Conservation (phyloP, 2,797 vertebrate species). For the Neosilurus hyrtlii region DNA sequence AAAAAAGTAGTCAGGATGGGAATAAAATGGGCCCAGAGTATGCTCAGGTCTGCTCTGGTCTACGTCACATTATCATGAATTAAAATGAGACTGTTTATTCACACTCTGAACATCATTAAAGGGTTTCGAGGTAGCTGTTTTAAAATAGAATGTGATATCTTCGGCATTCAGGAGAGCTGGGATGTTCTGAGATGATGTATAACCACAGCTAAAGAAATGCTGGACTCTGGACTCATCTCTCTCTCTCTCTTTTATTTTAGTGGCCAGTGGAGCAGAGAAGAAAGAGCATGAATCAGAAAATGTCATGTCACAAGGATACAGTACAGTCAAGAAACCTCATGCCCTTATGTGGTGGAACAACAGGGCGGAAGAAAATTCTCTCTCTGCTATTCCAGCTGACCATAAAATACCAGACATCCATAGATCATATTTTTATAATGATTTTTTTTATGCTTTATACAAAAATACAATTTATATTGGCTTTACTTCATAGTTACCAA, state of each 20-base stretch:
- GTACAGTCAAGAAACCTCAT: neutral
- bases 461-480: neutral
- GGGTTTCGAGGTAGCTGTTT: neutral
- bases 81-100: neutral
- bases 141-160: conserved; percentile 1
- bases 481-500: neutral
- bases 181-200: neutral
- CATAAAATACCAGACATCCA: neutral
- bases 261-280: conserved; percentile 15
- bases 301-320: conserved; percentile 5
- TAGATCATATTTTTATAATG: neutral
- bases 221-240: neutral
- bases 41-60: neutral
- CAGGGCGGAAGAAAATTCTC: neutral
- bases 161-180: conserved; percentile 6
- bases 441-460: neutral
- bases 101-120: neutral
- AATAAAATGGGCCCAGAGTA: neutral
- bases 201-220: neutral
- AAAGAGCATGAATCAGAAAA: conserved; percentile 35
- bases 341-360: conserved; percentile 15
- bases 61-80: neutral
- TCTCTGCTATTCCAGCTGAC: neutral
- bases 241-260: neutral
- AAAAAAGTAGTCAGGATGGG: neutral